Percentiles rank a stretch among this genome's conserved stretches.
Evolutionary conservation across 2,888 invertebrate species (phyloP).

Genomic region (Drosophila pegasa): DNA sequence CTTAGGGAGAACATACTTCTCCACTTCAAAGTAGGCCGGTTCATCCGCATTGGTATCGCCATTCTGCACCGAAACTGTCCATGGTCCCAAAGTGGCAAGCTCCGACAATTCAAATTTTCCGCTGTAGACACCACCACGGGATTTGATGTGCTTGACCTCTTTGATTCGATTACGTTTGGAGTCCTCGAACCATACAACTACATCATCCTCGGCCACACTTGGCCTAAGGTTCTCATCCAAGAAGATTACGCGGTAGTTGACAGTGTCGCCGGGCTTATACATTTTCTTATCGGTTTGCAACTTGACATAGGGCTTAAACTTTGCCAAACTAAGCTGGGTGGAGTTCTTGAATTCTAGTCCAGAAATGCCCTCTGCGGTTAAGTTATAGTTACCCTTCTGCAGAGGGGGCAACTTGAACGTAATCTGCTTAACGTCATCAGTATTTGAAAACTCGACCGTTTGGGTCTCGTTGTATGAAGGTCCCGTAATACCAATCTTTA

Average conservation of each 20-base stretch:
- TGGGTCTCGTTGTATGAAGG: slow-evolving; percentile 75
- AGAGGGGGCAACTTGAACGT: slow-evolving; percentile 72
- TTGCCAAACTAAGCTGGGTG: slow-evolving; percentile 89
- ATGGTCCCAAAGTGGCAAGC: slow-evolving; percentile 93
- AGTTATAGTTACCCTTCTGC: slow-evolving; percentile 88
- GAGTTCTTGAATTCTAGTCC: slow-evolving; percentile 90
- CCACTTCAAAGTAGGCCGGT: slow-evolving; percentile 87
- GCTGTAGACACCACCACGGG: slow-evolving; percentile 87
- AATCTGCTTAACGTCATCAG: slow-evolving; percentile 69
- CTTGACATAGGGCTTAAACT: slow-evolving; percentile 86
- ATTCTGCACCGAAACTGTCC: slow-evolving; percentile 87
- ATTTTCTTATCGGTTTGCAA: slow-evolving; percentile 96
- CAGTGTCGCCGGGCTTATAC: slow-evolving; percentile 93
- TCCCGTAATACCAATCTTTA: slow-evolving; percentile 79
- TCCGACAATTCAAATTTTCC: slow-evolving; percentile 91
- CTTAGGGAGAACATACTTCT: slow-evolving; percentile 96
- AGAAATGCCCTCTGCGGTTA: slow-evolving; percentile 90
- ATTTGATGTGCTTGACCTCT: slow-evolving; percentile 89
- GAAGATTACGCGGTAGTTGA: slow-evolving; percentile 88
- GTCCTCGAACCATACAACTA: slow-evolving; percentile 90
- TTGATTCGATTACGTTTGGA: slow-evolving; percentile 92
- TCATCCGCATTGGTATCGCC: slow-evolving; percentile 46
- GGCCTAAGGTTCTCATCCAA: slow-evolving; percentile 91
- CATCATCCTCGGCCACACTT: slow-evolving; percentile 86
- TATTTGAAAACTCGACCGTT: slow-evolving; percentile 59